These are phyloP conservation scores for Rhabditoides inermis DNA, from an alignment of 2,888 invertebrate genomes.

Conservation along the genomic window DNA sequence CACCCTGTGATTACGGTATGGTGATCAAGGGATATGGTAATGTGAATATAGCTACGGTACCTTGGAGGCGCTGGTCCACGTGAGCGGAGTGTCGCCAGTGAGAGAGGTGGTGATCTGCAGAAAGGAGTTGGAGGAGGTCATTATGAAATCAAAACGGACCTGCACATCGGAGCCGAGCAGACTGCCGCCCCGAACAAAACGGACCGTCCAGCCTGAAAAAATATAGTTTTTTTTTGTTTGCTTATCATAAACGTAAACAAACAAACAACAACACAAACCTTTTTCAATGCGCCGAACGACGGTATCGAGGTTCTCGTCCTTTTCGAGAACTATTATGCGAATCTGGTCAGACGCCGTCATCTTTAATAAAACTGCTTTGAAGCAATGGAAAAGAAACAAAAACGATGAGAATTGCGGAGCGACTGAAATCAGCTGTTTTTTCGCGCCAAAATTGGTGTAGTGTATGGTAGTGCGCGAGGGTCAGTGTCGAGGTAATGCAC, in stretches of 20 bases:
- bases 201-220: constrained; percentile 40
- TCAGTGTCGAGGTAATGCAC: no score
- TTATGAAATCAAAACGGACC: constrained; percentile 5
- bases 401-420: no score
- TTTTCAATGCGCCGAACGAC: constrained; percentile 39
- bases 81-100: background rate
- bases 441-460: no score
- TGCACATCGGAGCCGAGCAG: constrained; percentile 32
- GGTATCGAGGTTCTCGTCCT: constrained; percentile 37
- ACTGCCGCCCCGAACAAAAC: constrained; percentile 37
- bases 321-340: constrained; percentile 38
- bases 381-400: no score
- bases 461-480: no score
- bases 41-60: no score
- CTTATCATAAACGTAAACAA: background rate
- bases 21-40: no score
- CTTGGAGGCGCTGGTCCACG: constrained; percentile 17
- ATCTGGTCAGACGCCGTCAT: constrained; percentile 9
- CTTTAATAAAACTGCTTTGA: no score
- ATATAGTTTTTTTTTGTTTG: background rate
- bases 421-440: no score
- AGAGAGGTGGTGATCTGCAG: background rate
- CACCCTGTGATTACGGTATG: constrained; percentile 8
- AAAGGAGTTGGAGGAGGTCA: background rate
- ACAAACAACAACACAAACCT: constrained; percentile 19